These are phyloP conservation scores for Cheilinus undulatus DNA, from an alignment of 2,113 vertebrate species.

Conservation along the genomic window DNA sequence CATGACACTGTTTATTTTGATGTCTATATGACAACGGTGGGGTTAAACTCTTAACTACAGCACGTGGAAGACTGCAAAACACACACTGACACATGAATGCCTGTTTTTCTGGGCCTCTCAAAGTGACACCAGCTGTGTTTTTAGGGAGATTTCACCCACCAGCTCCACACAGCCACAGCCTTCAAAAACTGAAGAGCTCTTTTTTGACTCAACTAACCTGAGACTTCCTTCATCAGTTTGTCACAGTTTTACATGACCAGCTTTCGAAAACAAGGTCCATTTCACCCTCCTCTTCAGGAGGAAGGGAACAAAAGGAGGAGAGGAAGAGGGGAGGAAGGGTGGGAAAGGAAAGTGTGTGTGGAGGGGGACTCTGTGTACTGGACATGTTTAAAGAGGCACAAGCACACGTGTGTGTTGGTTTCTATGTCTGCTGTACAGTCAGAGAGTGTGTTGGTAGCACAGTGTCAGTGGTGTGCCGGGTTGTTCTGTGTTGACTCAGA, in stretches of 20 bases:
- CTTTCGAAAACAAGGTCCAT: conserved; percentile 37
- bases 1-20: conserved; percentile 54
- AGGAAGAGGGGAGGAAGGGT: conserved; percentile 44
- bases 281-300: conserved; percentile 3
- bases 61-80: background rate
- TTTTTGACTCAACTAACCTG: background rate
- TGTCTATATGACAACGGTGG: conserved; percentile 10
- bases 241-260: conserved; percentile 10
- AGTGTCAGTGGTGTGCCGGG: background rate
- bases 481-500: background rate
- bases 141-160: background rate
- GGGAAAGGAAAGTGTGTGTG: conserved; percentile 39
- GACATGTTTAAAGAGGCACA: conserved; percentile 32
- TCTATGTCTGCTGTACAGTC: background rate
- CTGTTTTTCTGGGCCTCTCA: conserved; percentile 35
- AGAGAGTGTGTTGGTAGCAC: background rate
- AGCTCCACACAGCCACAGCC: conserved; percentile 8
- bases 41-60: background rate
- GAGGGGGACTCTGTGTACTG: background rate
- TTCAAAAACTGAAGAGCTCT: background rate
- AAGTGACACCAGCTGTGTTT: conserved; percentile 55
- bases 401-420: background rate
- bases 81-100: conserved; percentile 7
- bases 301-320: conserved; percentile 40
- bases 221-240: background rate